Evolutionary conservation across 2,797 vertebrate species (phyloP).

Genomic region (Miichthys miiuy): DNA sequence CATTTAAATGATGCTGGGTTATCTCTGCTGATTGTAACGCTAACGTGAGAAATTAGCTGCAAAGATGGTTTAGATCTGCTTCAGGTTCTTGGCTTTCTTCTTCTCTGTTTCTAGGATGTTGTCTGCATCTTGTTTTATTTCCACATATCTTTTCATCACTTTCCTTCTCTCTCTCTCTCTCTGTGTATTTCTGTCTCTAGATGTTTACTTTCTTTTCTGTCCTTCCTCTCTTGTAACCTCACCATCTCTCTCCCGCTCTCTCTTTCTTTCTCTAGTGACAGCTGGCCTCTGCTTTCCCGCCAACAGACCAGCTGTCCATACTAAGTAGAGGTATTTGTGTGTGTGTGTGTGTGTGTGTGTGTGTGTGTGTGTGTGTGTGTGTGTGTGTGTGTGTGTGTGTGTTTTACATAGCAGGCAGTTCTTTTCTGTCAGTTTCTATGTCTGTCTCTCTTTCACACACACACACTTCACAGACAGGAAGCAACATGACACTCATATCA

Average conservation of each 20-base stretch:
- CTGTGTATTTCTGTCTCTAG: background rate
- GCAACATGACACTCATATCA: slow-evolving; percentile 43
- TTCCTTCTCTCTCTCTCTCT: background rate
- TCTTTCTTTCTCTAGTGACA: slow-evolving; percentile 54
- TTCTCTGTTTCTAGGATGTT: background rate
- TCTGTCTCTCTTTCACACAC: slow-evolving; percentile 16
- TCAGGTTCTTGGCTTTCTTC: too few species aligned
- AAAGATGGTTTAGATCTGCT: background rate
- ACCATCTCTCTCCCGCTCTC: background rate
- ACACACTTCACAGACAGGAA: slow-evolving; percentile 56
- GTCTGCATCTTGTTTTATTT: background rate
- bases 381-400: slow-evolving; percentile 44
- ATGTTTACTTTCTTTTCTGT: background rate
- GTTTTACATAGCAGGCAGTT: slow-evolving; percentile 44
- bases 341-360: slow-evolving; percentile 50
- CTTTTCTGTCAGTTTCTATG: slow-evolving; percentile 44
- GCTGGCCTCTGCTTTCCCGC: slow-evolving; percentile 76
- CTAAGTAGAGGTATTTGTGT: slow-evolving; percentile 59
- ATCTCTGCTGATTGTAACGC: background rate
- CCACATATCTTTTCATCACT: too few species aligned
- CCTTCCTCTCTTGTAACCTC: background rate
- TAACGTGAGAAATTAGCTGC: background rate
- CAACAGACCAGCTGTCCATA: slow-evolving; percentile 77
- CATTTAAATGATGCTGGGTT: background rate
- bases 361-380: slow-evolving; percentile 41